Evolutionary conservation across 2,113 vertebrate species (phyloP), one percentile per base, ranked within the genome.

Genomic region (Callorhinus ursinus): DNA sequence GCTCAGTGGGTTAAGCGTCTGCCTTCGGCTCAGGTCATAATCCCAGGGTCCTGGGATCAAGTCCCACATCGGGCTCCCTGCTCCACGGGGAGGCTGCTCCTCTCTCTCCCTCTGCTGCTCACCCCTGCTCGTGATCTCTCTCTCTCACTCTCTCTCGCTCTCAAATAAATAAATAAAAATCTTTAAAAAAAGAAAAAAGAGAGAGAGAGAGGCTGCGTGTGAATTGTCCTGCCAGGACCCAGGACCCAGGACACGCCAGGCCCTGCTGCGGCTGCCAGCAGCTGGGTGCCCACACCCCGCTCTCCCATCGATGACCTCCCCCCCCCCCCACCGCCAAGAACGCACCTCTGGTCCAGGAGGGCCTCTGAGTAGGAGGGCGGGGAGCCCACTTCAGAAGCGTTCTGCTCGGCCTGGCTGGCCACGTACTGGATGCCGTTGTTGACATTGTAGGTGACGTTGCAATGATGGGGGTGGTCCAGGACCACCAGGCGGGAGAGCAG

Each of bases 361-460:
- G 99, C 99, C 98, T 99, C 99, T 0, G 99, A 99, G 94, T 99
- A 99, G 16, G 99, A 99, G 0, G 99, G 99, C 0, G 99, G 99
- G 5, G 99, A 99, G 97, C 99, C 99, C 84, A 99, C 94, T 14
- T 99, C 98, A 2, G 98, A 97, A 0, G 99, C 98, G 0, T 99
- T 97, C 55, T 98, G 99, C 97, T 99, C 99, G 0, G 99, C 96
- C 69, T 99, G 99, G 94, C 96, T 98, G 83, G 99, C 99, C 98
- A 99, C 93, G 71, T 99, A 99, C 98, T 99, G 99, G 96, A 99
- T 98, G 1, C 99, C 99, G 1, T 99, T 99, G 93, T 99, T 99
- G 87, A 99, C 99, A 0, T 98, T 99, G 99, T 99, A 99, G 90
- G 99, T 99, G 97, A 99, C 98, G 0, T 98, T 98, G 87, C 99